Conservation (phyloP, 2,888 invertebrate genomes). For the Ochropleura plecta region DNA sequence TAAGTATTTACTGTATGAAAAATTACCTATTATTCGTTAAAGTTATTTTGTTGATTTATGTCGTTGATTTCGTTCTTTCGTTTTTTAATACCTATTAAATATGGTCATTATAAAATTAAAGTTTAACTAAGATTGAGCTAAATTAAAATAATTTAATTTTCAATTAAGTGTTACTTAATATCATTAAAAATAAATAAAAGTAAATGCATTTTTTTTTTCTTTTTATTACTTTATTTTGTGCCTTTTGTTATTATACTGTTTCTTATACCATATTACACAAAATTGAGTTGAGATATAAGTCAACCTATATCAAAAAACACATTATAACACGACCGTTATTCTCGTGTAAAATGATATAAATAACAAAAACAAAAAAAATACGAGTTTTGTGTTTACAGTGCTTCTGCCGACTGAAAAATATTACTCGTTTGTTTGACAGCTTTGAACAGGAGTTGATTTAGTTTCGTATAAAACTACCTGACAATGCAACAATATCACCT, state of each 20-base stretch:
- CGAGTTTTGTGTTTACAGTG: no score
- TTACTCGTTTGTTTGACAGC: conserved; percentile 10
- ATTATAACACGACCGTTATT: no score
- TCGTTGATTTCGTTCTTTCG: conserved; percentile 1
- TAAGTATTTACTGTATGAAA: no score
- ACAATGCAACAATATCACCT: conserved; percentile 10
- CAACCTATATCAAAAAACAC: no score
- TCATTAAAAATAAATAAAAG: background rate
- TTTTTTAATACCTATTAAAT: conserved; percentile 3
- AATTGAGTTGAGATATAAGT: no score
- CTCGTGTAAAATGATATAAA: no score
- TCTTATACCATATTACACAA: no score
- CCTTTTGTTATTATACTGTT: background rate
- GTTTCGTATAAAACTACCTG: conserved; percentile 5
- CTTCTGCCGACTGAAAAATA: no score
- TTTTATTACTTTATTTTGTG: no score
- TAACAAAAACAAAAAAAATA: no score
- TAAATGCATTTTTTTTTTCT: no score
- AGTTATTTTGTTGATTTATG: conserved; percentile 4
- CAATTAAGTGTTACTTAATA: conserved; percentile 5
- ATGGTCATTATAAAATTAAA: conserved; percentile 7
- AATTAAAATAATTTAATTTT: conserved; percentile 8
- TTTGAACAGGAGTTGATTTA: conserved; percentile 10
- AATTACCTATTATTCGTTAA: background rate
- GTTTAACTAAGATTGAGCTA: conserved; percentile 5